These are phyloP conservation scores for Macaca mulatta DNA, from an alignment of 2,113 vertebrate species.

Conservation along the genomic window DNA sequence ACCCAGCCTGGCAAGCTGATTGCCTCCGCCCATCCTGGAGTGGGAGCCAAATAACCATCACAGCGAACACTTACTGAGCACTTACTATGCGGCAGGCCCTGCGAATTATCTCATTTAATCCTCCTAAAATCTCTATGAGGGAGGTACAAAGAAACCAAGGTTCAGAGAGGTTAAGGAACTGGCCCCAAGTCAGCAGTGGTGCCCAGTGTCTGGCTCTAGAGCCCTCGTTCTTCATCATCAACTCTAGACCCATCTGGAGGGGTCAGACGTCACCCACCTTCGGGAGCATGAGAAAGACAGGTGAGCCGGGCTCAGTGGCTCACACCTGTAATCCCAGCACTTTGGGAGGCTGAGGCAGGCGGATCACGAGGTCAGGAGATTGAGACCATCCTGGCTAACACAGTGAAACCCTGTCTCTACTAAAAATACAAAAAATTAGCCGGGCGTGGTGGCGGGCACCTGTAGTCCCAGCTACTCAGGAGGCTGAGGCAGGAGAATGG, in stretches of 20 bases:
- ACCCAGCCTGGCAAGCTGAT: not conserved
- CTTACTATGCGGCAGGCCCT: rapidly evolving
- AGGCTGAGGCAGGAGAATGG: too few relatives aligned
- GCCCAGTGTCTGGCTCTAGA: not conserved
- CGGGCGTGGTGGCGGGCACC: rapidly evolving
- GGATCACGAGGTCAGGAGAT: too few relatives aligned
- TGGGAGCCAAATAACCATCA: not conserved
- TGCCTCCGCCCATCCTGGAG: not conserved
- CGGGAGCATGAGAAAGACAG: not conserved
- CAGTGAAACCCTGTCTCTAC: too few relatives aligned
- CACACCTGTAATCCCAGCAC: too few relatives aligned
- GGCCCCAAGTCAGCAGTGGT: not conserved
- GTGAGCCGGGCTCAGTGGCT: not conserved
- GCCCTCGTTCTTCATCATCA: not conserved
- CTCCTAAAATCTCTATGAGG: not conserved
- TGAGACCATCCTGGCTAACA: too few relatives aligned
- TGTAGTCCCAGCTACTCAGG: too few relatives aligned
- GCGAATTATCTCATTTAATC: not conserved
- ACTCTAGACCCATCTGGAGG: not conserved
- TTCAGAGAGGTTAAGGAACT: not conserved
- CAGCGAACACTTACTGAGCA: not conserved
- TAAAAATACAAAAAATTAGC: too few relatives aligned
- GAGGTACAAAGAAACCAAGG: not conserved
- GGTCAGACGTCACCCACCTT: not conserved
- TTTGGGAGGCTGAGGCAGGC: too few relatives aligned